Evolutionary conservation across 2,888 invertebrate genomes (phyloP).

Genomic region (Fabriciana adippe): DNA sequence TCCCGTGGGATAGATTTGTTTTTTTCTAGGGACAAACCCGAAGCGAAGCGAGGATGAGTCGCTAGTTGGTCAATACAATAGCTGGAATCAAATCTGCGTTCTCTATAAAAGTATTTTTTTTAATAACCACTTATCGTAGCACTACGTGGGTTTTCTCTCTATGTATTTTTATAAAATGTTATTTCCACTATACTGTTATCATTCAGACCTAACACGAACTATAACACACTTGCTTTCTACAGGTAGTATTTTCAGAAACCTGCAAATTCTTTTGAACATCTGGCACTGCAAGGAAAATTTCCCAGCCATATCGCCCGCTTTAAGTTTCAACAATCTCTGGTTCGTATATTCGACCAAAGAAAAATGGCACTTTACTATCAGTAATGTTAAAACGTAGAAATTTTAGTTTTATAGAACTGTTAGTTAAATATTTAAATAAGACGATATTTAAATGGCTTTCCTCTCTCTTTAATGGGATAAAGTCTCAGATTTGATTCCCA

Average conservation of each 20-base stretch:
- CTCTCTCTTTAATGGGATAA: no score
- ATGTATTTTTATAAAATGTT: no score
- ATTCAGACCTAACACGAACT: constrained; percentile 1
- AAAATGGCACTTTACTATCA: constrained; percentile 23
- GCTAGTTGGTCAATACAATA: no score
- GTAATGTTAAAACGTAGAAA: constrained; percentile 18
- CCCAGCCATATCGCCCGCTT: constrained; percentile 23
- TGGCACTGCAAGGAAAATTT: constrained; percentile 21
- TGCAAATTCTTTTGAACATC: constrained; percentile 29
- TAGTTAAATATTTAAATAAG: neutral
- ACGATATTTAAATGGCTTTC: no score
- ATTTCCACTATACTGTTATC: neutral
- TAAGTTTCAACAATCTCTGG: constrained; percentile 25
- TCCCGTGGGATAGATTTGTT: no score
- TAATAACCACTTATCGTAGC: no score
- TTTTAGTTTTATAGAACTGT: neutral
- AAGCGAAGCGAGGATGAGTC: no score
- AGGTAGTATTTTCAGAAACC: constrained; percentile 22
- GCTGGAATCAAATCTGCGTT: no score
- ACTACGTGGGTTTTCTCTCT: no score
- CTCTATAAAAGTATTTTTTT: no score
- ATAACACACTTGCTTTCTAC: constrained; percentile 13
- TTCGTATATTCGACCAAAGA: constrained; percentile 26
- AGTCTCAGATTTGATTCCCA: no score
- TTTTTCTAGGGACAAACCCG: no score